A percentile compares a stretch with the other conserved stretches of the same genome.
Evolutionary conservation across 2,113 vertebrate genomes (phyloP).

Genomic region (Nipponia nippon): DNA sequence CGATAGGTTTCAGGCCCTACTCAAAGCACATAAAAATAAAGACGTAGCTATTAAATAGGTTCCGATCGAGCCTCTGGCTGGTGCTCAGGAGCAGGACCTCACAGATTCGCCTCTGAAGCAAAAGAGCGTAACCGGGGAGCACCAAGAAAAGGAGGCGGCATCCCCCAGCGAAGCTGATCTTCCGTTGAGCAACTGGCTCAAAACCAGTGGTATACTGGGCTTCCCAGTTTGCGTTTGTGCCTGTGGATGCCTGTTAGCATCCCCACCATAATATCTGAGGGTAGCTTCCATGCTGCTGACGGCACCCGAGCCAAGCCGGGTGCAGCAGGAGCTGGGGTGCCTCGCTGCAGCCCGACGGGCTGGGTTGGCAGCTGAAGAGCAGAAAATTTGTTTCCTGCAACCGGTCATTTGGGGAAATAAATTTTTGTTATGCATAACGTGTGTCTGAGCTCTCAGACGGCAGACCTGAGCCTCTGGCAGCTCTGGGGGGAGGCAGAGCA

Average conservation of each 20-base stretch:
- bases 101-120: neutral
- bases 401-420: neutral
- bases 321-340: neutral
- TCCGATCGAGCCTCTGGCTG: neutral
- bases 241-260: neutral
- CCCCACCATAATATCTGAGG: rapidly evolving
- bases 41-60: neutral
- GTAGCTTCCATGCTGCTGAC: neutral
- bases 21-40: neutral
- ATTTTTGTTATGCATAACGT: neutral
- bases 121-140: neutral
- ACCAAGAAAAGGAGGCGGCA: neutral
- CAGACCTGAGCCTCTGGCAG: neutral
- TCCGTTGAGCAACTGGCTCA: neutral
- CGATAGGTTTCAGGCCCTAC: neutral
- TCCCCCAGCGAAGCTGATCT: neutral
- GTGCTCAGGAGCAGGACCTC: neutral
- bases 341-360: neutral
- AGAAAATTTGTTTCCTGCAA: neutral
- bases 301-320: rapidly evolving
- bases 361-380: neutral
- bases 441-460: neutral
- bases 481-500: neutral
- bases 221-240: neutral
- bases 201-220: neutral